Conservation (phyloP, 2,888 invertebrate genomes). For the Cryptocephalus moraei region DNA sequence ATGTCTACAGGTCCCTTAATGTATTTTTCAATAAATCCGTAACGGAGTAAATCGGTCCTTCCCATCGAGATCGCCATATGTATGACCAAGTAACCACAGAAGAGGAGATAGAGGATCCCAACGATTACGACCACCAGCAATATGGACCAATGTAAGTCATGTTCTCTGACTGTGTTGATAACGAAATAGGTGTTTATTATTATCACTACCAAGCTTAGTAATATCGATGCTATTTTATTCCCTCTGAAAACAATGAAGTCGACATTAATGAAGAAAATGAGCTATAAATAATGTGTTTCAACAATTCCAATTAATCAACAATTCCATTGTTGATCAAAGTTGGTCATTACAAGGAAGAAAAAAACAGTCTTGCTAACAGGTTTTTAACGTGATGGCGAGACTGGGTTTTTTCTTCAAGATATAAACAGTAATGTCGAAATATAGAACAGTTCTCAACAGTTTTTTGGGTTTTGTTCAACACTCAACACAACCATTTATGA, state of each 20-base stretch:
- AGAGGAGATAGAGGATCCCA: conserved; percentile 56
- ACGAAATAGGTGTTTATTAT: conserved; percentile 74
- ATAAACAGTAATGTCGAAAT: too few relatives aligned
- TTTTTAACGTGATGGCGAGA: too few relatives aligned
- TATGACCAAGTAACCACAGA: conserved; percentile 64
- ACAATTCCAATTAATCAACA: too few relatives aligned
- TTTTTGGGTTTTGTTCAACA: too few relatives aligned
- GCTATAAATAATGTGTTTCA: conserved; percentile 6
- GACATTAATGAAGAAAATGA: too few relatives aligned
- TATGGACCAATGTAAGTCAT: conserved; percentile 36
- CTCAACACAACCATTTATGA: too few relatives aligned
- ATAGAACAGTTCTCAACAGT: too few relatives aligned
- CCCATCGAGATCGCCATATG: conserved; percentile 63
- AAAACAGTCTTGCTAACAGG: too few relatives aligned
- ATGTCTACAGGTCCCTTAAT: conserved; percentile 43
- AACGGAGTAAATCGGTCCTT: conserved; percentile 41
- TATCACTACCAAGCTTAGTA: conserved; percentile 61
- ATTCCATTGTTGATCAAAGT: too few relatives aligned
- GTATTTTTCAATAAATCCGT: conserved; percentile 47
- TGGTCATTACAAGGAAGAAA: too few relatives aligned
- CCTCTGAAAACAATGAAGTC: conserved; percentile 41
- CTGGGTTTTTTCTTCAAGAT: too few relatives aligned
- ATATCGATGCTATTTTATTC: conserved; percentile 57
- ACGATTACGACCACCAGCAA: conserved; percentile 45
- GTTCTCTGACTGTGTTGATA: conserved; percentile 44